Conservation (phyloP, 2,888 invertebrate species). For the Drosophila sordidula region DNA sequence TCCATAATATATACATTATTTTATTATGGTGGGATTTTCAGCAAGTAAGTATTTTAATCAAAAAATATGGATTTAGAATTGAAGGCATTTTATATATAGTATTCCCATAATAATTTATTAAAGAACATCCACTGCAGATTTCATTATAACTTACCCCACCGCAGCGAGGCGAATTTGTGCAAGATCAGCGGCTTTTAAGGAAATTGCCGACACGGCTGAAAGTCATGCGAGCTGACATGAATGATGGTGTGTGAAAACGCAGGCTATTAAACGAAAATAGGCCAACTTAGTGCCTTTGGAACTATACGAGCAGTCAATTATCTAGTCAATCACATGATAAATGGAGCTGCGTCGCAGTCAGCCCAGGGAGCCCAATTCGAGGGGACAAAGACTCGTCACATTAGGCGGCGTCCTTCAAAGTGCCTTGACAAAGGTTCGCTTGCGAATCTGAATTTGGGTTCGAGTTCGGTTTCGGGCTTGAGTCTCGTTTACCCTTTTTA, state of each 20-base stretch:
- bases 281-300: conserved; percentile 19
- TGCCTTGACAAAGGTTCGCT: conserved; percentile 60
- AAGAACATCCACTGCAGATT: too few species aligned
- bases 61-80: too few species aligned
- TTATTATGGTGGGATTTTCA: too few species aligned
- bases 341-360: conserved; percentile 50
- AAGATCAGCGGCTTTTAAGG: background rate
- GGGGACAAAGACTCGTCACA: conserved; percentile 59
- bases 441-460: background rate
- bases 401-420: conserved; percentile 53
- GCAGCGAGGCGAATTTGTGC: too few species aligned
- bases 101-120: too few species aligned
- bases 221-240: background rate
- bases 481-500: conserved; percentile 69
- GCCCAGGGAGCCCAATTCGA: conserved; percentile 21
- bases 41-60: too few species aligned
- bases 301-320: conserved; percentile 61
- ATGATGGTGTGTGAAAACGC: conserved; percentile 18
- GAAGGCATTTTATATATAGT: too few species aligned
- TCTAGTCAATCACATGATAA: conserved; percentile 77
- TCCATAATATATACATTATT: too few species aligned
- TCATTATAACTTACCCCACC: too few species aligned
- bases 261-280: conserved; percentile 3
- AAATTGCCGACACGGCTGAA: background rate
- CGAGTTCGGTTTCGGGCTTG: conserved; percentile 6